Percentiles rank a stretch among this genome's conserved stretches.
These are phyloP conservation scores for Serranus cabrilla DNA, from an alignment of 2,797 vertebrate genomes.

Conservation along the genomic window DNA sequence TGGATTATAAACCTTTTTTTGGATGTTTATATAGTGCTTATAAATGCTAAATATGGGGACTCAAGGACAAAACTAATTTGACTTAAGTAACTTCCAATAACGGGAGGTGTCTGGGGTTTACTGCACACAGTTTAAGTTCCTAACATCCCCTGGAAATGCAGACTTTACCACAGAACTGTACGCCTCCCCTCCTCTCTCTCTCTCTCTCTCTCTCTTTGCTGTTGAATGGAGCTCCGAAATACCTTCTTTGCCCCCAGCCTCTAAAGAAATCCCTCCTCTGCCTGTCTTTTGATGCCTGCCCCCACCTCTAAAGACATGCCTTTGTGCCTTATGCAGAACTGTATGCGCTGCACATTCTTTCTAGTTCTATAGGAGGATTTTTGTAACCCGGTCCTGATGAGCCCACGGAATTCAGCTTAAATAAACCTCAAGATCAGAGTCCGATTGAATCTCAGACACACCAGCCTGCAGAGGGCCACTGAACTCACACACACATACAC, in stretches of 20 bases:
- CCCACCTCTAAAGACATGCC: conserved; percentile 86
- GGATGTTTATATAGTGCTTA: not conserved
- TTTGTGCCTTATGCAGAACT: conserved; percentile 87
- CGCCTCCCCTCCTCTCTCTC: conserved; percentile 51
- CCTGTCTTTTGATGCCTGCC: conserved; percentile 85
- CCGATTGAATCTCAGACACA: conserved; percentile 77
- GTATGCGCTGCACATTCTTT: conserved; percentile 88
- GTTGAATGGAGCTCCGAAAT: conserved; percentile 77
- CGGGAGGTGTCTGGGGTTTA: conserved; percentile 35
- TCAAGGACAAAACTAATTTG: too few relatives aligned
- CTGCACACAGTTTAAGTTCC: conserved; percentile 47
- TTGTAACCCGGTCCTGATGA: conserved; percentile 84
- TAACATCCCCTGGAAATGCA: conserved; percentile 67
- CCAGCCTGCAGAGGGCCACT: conserved; percentile 73
- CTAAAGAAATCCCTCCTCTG: conserved; percentile 84
- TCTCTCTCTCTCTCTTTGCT: too few relatives aligned
- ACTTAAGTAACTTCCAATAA: conserved; percentile 49
- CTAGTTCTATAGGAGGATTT: conserved; percentile 87
- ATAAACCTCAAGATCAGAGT: conserved; percentile 87
- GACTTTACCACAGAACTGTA: conserved; percentile 61
- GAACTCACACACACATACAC: conserved; percentile 59
- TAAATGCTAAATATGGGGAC: not conserved
- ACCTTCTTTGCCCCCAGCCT: conserved; percentile 84
- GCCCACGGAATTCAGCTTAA: conserved; percentile 87
- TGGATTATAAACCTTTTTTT: not conserved